phyloP scores from a whole-genome alignment of 2,888 invertebrate species.

The Tineola bisselliella region DNA sequence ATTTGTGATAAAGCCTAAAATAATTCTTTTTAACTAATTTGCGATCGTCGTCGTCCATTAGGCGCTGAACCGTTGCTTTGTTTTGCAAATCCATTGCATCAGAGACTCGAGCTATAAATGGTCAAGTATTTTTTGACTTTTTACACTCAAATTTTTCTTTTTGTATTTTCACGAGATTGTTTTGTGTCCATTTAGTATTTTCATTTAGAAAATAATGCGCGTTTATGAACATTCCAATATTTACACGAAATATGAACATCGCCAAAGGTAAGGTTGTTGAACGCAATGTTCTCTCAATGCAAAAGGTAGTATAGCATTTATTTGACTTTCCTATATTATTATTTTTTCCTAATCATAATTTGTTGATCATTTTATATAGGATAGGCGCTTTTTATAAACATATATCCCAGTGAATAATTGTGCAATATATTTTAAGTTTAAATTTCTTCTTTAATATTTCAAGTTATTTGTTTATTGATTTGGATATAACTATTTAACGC shows the following conservation, averaged over 20 bases:
- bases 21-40: constrained; percentile 21
- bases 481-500: not conserved
- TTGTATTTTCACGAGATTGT: constrained; percentile 34
- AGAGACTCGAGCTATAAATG: constrained; percentile 63
- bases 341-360: constrained; percentile 14
- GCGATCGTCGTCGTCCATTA: constrained; percentile 32
- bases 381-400: not conserved
- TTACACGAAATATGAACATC: constrained; percentile 48
- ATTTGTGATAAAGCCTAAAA: constrained; percentile 30
- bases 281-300: constrained; percentile 45
- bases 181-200: constrained; percentile 30
- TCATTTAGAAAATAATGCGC: constrained; percentile 35
- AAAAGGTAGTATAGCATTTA: constrained; percentile 69
- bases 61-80: constrained; percentile 14
- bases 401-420: constrained; percentile 1
- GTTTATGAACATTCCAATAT: constrained; percentile 57
- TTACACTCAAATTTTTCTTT: constrained; percentile 66
- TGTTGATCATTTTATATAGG: constrained; percentile 5
- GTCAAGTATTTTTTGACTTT: constrained; percentile 70
- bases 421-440: not conserved
- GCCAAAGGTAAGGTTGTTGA: constrained; percentile 61
- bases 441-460: too few species aligned
- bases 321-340: constrained; percentile 45
- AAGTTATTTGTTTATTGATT: not conserved
- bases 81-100: not conserved